These are phyloP conservation scores for Mandrillus leucophaeus DNA, from an alignment of 2,113 vertebrate genomes.

Conservation along the genomic window DNA sequence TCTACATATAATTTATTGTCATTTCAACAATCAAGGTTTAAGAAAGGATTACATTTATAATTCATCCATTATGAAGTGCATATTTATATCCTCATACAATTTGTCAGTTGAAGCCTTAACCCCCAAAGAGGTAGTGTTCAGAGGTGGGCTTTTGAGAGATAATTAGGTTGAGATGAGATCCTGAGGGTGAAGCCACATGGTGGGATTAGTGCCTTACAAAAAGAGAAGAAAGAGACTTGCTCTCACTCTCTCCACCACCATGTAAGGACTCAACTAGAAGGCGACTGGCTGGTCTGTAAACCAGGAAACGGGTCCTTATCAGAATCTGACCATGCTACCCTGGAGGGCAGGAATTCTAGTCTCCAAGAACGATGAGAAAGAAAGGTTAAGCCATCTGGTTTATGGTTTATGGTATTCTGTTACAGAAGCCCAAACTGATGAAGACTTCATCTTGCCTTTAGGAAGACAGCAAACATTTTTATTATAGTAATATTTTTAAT, in stretches of 20 bases:
- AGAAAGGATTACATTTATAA: not conserved
- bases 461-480: not conserved
- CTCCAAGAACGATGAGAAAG: not conserved
- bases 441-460: not conserved
- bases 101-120: not conserved
- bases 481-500: not conserved
- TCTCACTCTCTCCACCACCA: not conserved
- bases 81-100: not conserved
- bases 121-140: not conserved
- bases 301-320: fast-evolving
- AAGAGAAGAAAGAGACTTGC: not conserved
- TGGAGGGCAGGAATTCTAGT: not conserved
- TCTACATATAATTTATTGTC: not conserved
- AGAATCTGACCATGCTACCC: not conserved
- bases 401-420: not conserved
- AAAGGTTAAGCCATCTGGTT: not conserved
- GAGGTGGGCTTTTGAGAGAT: not conserved
- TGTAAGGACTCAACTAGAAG: not conserved
- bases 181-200: fast-evolving
- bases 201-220: not conserved
- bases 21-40: not conserved
- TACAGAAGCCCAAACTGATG: not conserved
- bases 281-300: not conserved
- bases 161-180: not conserved
- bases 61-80: not conserved